These are phyloP conservation scores for Eupithecia dodoneata DNA, from an alignment of 2,888 invertebrate species.

Conservation along the genomic window DNA sequence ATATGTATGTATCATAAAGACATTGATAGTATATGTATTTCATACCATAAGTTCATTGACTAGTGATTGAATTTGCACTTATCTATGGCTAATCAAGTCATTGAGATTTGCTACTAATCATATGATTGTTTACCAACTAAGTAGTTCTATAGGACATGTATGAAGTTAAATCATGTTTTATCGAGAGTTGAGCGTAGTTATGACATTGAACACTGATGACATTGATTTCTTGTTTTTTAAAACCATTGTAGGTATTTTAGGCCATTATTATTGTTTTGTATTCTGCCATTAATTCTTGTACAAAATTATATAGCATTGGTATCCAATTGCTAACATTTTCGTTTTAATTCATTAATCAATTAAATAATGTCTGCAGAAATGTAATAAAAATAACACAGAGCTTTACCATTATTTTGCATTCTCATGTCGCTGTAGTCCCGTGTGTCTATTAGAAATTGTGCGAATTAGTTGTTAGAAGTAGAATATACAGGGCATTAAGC, in stretches of 20 bases:
- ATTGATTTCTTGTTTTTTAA: background rate
- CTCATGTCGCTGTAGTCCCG: background rate
- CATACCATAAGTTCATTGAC: background rate
- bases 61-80: background rate
- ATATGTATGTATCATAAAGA: background rate
- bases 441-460: background rate
- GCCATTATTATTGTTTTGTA: background rate
- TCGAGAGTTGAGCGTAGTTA: background rate
- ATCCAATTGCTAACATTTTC: background rate
- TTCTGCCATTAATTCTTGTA: background rate
- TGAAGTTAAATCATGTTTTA: background rate
- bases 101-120: background rate
- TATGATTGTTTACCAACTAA: background rate
- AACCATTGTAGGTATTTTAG: background rate
- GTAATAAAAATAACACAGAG: background rate
- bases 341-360: background rate
- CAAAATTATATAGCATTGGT: background rate
- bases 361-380: background rate
- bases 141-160: background rate
- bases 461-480: background rate
- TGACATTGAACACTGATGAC: background rate
- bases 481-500: too few species aligned
- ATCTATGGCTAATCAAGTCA: background rate
- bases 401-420: conserved; percentile 7
- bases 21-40: background rate